Percentiles rank a stretch among this genome's conserved stretches.
phyloP scores from a whole-genome alignment of 2,888 invertebrate species.

The Coronaproctus castanopsis region DNA sequence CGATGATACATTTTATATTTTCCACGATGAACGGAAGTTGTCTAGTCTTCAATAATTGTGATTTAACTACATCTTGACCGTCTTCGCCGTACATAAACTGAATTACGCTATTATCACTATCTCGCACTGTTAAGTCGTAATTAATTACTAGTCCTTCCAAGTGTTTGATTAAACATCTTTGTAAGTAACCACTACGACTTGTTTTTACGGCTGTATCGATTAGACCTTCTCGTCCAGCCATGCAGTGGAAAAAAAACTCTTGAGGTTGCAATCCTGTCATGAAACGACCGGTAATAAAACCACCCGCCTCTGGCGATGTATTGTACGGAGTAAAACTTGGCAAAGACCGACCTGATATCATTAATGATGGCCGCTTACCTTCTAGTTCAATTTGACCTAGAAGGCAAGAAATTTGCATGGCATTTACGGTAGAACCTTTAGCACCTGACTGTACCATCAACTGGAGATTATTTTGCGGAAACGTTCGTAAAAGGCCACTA shows the following conservation, averaged over 20 bases:
- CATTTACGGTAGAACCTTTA: constrained; percentile 89
- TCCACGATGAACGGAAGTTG: constrained; percentile 62
- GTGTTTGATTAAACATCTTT: constrained; percentile 92
- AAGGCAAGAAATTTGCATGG: constrained; percentile 94
- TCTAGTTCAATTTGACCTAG: constrained; percentile 97
- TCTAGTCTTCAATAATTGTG: constrained; percentile 56
- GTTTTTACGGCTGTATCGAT: constrained; percentile 99
- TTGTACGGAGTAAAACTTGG: constrained; percentile 84
- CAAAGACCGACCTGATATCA: constrained; percentile 77
- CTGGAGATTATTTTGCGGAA: constrained; percentile 91
- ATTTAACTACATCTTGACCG: constrained; percentile 70
- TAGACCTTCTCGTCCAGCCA: constrained; percentile 98
- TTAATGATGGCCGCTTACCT: constrained; percentile 85
- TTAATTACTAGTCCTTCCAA: constrained; percentile 81
- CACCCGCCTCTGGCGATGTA: constrained; percentile 75
- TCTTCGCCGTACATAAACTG: constrained; percentile 91
- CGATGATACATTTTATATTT: constrained; percentile 44
- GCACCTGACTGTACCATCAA: constrained; percentile 97
- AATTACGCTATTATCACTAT: constrained; percentile 77
- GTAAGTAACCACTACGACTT: constrained; percentile 91
- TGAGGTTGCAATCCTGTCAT: constrained; percentile 96
- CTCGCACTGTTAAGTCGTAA: constrained; percentile 89
- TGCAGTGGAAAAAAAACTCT: constrained; percentile 98
- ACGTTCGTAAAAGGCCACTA: constrained; percentile 61
- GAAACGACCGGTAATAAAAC: constrained; percentile 89